A percentile compares a stretch with the other conserved stretches of the same genome.
Evolutionary conservation across 2,113 vertebrate species (phyloP).

Genomic region (Varanus salvator): DNA sequence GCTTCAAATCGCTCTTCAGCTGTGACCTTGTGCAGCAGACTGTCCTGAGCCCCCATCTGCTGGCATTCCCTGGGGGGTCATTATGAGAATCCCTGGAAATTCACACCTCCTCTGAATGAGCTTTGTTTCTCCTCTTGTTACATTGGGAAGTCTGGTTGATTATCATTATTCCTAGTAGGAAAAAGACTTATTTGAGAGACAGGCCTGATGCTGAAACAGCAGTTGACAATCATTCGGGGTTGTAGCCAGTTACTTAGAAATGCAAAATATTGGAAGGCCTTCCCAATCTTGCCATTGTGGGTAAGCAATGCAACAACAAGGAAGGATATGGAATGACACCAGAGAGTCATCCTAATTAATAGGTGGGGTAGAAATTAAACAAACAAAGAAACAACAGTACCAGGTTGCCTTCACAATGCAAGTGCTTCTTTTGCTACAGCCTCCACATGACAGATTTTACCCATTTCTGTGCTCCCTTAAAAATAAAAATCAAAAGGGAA

Average conservation of each 20-base stretch:
- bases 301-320: neutral
- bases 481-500: too few relatives aligned
- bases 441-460: too few relatives aligned
- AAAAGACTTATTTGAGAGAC: neutral
- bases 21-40: neutral
- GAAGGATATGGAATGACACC: neutral
- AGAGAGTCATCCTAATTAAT: too few relatives aligned
- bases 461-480: too few relatives aligned
- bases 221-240: neutral
- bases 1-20: too few relatives aligned
- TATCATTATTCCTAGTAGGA: neutral
- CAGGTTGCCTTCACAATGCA: neutral
- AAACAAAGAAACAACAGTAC: too few relatives aligned
- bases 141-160: neutral
- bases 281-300: neutral
- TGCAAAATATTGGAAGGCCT: too few relatives aligned
- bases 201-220: neutral
- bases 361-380: too few relatives aligned
- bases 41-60: neutral
- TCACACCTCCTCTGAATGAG: neutral
- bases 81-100: neutral
- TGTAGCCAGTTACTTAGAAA: neutral
- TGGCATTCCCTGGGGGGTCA: neutral
- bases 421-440: too few relatives aligned
- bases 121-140: neutral